phyloP scores from a whole-genome alignment of 2,113 vertebrate genomes.

The Mirounga angustirostris region DNA sequence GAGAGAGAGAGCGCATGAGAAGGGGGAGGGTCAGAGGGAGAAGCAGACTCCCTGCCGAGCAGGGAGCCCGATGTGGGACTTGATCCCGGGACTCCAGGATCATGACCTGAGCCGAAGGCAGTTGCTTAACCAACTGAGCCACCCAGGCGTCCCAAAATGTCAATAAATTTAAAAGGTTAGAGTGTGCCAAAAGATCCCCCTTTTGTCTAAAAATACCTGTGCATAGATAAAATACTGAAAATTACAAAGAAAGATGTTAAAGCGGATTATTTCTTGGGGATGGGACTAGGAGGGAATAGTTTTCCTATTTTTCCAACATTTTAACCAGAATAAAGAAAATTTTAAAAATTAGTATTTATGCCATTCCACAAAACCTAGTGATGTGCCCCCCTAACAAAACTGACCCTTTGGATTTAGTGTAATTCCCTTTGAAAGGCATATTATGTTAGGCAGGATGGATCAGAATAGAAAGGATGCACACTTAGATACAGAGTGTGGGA shows the following conservation, averaged over 20 bases:
- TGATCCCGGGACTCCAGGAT: no score
- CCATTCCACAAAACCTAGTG: neutral
- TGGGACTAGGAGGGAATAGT: no score
- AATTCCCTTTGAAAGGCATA: neutral
- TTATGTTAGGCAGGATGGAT: neutral
- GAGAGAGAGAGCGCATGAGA: no score
- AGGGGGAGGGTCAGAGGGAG: no score
- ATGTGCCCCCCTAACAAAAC: neutral
- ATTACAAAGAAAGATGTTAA: conserved; percentile 15
- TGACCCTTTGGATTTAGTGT: neutral
- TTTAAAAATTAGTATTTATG: neutral
- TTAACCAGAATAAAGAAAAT: neutral
- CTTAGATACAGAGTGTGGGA: neutral
- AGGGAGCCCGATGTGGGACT: no score
- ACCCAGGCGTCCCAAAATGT: neutral
- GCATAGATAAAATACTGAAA: conserved; percentile 36
- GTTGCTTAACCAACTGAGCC: no score
- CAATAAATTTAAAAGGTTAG: conserved; percentile 28
- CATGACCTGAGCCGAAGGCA: no score
- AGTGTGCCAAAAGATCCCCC: neutral
- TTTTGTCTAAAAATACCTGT: conserved; percentile 43
- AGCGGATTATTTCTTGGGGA: neutral
- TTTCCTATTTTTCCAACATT: conserved; percentile 1
- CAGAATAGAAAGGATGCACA: neutral
- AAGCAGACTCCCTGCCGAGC: no score